These are phyloP conservation scores for Ellobius talpinus DNA, from an alignment of 2,113 vertebrate species.

Conservation along the genomic window DNA sequence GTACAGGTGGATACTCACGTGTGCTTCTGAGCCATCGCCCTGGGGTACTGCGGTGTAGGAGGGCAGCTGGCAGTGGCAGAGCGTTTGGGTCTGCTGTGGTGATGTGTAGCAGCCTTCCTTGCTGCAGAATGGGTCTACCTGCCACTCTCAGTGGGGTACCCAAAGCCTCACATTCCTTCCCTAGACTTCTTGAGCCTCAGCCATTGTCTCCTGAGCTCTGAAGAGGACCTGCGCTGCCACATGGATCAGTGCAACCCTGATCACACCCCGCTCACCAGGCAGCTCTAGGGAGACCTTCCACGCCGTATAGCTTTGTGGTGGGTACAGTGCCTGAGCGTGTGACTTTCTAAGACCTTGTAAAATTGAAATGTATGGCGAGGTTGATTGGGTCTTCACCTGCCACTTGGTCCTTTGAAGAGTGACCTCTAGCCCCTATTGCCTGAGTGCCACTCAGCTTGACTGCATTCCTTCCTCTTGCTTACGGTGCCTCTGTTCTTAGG, in stretches of 20 bases:
- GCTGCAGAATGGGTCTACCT: neutral
- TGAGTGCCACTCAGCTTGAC: neutral
- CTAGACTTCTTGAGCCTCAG: neutral
- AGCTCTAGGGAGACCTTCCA: neutral
- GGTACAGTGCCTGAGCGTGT: accelerated
- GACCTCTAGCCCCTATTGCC: too few relatives aligned
- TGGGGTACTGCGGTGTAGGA: neutral
- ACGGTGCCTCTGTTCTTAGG: neutral
- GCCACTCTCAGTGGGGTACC: neutral
- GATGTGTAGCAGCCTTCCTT: neutral
- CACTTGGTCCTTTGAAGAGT: accelerated
- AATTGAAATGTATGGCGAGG: accelerated
- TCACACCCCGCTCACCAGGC: neutral
- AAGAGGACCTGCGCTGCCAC: neutral
- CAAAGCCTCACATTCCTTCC: neutral
- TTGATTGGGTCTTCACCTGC: accelerated
- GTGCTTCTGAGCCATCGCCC: neutral
- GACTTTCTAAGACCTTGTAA: neutral
- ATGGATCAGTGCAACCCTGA: accelerated
- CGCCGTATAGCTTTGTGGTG: accelerated
- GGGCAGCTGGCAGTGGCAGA: neutral
- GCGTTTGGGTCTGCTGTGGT: neutral
- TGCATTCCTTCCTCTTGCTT: too few relatives aligned
- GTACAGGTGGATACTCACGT: neutral
- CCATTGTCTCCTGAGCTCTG: neutral